A percentile compares a stretch with the other conserved stretches of the same genome.
Evolutionary conservation across 2,888 invertebrate species (phyloP).

Genomic region (Pedicia rivosa): DNA sequence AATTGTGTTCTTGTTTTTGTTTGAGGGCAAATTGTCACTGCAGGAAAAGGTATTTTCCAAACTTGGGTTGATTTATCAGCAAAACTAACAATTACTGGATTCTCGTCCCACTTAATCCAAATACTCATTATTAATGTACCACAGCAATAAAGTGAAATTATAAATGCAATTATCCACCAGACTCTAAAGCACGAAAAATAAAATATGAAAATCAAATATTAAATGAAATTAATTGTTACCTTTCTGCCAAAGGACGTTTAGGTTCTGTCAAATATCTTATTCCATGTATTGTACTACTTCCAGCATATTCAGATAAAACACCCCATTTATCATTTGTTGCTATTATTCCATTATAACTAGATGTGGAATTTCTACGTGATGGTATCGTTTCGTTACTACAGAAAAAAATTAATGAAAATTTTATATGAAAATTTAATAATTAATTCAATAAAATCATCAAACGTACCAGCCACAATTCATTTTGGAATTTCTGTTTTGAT

Average conservation of each 20-base stretch:
- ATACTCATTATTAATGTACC: constrained; percentile 41
- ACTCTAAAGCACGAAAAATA: too few relatives aligned
- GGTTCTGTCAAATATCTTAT: constrained; percentile 44
- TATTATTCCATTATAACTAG: too few relatives aligned
- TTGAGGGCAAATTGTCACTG: constrained; percentile 49
- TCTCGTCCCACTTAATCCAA: constrained; percentile 53
- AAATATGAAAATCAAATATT: too few relatives aligned
- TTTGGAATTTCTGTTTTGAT: too few relatives aligned
- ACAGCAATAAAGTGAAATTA: constrained; percentile 44
- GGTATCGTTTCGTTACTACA: too few relatives aligned
- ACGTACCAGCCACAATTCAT: too few relatives aligned
- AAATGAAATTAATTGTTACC: constrained; percentile 32
- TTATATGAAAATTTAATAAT: too few relatives aligned
- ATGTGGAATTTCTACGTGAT: too few relatives aligned
- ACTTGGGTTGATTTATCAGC: constrained; percentile 51
- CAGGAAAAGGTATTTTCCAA: constrained; percentile 45
- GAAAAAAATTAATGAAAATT: too few relatives aligned
- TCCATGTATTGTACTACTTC: constrained; percentile 45
- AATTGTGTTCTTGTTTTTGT: constrained; percentile 32
- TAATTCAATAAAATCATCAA: too few relatives aligned
- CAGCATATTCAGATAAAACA: constrained; percentile 41
- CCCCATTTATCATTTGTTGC: too few relatives aligned
- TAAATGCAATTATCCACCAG: constrained; percentile 45
- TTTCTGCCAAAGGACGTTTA: constrained; percentile 37
- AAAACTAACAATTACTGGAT: constrained; percentile 59